These are phyloP conservation scores for Oscheius myriophilus DNA, from an alignment of 2,888 invertebrate genomes.

Conservation along the genomic window DNA sequence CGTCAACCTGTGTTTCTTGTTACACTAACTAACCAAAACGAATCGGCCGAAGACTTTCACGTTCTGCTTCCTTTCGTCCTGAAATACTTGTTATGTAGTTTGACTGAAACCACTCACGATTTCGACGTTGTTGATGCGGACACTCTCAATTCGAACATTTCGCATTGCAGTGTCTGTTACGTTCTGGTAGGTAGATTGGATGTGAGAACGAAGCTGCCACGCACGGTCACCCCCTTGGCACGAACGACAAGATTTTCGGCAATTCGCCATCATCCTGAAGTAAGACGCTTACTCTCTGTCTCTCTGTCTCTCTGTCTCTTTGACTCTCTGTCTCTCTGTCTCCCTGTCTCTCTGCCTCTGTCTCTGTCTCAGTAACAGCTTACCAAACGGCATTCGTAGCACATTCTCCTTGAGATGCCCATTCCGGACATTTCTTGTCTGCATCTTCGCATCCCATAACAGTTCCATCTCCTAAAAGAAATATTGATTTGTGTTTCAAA, in stretches of 20 bases:
- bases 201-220: constrained; percentile 67
- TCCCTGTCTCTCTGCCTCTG: constrained; percentile 1
- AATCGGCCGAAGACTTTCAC: constrained; percentile 67
- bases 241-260: constrained; percentile 69
- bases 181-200: constrained; percentile 64
- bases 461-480: not conserved
- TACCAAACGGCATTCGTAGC: constrained; percentile 69
- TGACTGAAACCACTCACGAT: constrained; percentile 45
- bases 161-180: constrained; percentile 50
- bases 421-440: constrained; percentile 68
- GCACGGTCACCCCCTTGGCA: constrained; percentile 70
- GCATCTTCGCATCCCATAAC: constrained; percentile 62
- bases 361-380: not conserved
- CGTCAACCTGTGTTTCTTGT: not conserved
- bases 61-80: constrained; percentile 68
- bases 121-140: constrained; percentile 67
- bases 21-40: constrained; percentile 56
- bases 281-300: not conserved
- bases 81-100: constrained; percentile 5
- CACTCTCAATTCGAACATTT: constrained; percentile 65
- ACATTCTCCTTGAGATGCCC: constrained; percentile 70
- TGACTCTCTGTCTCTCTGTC: not conserved
- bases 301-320: constrained; percentile 12
- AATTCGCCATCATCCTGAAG: constrained; percentile 71
- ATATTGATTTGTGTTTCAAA: not conserved